phyloP scores from a whole-genome alignment of 2,113 vertebrate species.

The Eudyptes chrysolophus region DNA sequence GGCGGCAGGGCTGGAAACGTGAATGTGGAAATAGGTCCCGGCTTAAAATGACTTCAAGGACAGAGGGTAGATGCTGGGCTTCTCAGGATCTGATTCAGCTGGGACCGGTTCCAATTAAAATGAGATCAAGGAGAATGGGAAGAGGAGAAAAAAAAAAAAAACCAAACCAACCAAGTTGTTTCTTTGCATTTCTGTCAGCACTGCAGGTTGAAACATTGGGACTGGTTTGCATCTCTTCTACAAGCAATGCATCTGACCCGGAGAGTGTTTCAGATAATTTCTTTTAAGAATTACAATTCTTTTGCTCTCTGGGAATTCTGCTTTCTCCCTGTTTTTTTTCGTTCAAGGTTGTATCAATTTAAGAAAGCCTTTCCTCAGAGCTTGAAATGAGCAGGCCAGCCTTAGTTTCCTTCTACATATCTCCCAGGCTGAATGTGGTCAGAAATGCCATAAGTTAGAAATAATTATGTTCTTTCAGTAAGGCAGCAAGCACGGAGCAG shows the following conservation, averaged over 20 bases:
- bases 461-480: not conserved
- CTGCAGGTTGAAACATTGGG: accelerated
- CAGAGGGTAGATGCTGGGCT: not conserved
- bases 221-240: not conserved
- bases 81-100: not conserved
- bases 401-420: not conserved
- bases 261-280: not conserved
- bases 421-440: not conserved
- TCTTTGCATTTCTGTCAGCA: not conserved
- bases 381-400: not conserved
- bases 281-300: not conserved
- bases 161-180: not conserved
- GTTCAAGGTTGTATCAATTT: accelerated
- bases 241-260: not conserved
- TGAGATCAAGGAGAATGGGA: slow-evolving; percentile 15
- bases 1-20: not conserved
- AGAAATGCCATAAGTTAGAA: not conserved
- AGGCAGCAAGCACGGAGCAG: not conserved
- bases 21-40: not conserved
- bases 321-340: not conserved
- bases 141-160: too few species aligned
- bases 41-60: not conserved
- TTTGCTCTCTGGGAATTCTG: not conserved
- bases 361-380: not conserved
- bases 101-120: not conserved